These are phyloP conservation scores for Tryphoninae sp. DNA, from an alignment of 2,888 invertebrate genomes.

Conservation along the genomic window DNA sequence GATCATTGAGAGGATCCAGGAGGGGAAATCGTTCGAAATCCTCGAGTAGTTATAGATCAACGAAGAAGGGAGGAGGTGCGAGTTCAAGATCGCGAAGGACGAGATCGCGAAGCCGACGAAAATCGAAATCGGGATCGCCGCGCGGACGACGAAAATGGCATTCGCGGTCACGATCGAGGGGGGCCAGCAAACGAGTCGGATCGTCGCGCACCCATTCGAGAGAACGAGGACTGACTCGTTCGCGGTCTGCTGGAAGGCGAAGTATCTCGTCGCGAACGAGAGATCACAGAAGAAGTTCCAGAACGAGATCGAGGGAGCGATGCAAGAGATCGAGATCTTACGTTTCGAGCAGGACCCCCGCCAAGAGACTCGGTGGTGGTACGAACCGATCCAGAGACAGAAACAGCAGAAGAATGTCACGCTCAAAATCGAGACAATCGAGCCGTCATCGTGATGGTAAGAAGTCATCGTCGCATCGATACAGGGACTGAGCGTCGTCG, in stretches of 20 bases:
- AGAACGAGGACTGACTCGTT: slow-evolving; percentile 69
- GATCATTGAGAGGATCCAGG: slow-evolving; percentile 48
- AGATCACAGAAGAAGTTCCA: slow-evolving; percentile 33
- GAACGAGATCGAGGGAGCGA: slow-evolving; percentile 70
- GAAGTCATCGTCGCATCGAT: slow-evolving; percentile 79
- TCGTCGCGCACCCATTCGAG: slow-evolving; percentile 66
- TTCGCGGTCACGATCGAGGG: slow-evolving; percentile 73
- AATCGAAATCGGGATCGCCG: slow-evolving; percentile 69
- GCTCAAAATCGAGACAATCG: slow-evolving; percentile 73
- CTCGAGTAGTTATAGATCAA: slow-evolving; percentile 72
- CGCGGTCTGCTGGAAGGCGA: slow-evolving; percentile 66
- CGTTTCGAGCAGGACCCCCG: slow-evolving; percentile 65
- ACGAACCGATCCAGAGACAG: slow-evolving; percentile 72
- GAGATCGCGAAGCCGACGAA: slow-evolving; percentile 66
- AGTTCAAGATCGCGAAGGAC: slow-evolving; percentile 70
- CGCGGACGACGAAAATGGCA: slow-evolving; percentile 67
- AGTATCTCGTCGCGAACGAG: slow-evolving; percentile 49
- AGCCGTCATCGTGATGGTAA: slow-evolving; percentile 79
- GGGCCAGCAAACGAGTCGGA: slow-evolving; percentile 68
- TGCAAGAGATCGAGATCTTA: slow-evolving; percentile 74
- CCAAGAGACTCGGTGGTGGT: slow-evolving; percentile 70
- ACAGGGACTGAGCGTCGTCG: slow-evolving; percentile 76
- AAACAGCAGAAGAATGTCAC: slow-evolving; percentile 67
- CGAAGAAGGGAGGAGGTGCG: slow-evolving; percentile 54
- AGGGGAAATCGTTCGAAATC: slow-evolving; percentile 74